Evolutionary conservation across 2,113 vertebrate genomes (phyloP).

Genomic region (Gadus macrocephalus): DNA sequence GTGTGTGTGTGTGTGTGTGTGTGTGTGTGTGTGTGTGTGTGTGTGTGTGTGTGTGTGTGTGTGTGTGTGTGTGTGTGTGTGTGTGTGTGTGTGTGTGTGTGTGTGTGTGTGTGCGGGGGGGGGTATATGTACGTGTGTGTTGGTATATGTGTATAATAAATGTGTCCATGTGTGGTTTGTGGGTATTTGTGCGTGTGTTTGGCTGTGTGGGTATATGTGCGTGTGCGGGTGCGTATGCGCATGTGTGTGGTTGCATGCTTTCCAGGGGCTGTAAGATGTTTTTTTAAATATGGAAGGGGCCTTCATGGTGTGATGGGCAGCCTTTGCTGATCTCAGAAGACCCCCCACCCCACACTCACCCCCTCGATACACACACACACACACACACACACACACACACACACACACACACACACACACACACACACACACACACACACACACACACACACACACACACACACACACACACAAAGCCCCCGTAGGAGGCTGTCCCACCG

Average conservation of each 20-base stretch:
- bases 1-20: too few relatives aligned
- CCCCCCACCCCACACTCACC: too few relatives aligned
- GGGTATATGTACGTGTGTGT: constrained; percentile 2
- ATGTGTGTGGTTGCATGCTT: background rate
- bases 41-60: too few relatives aligned
- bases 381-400: too few relatives aligned
- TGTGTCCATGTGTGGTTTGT: background rate
- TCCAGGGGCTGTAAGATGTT: background rate
- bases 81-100: too few relatives aligned
- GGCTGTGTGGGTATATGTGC: background rate
- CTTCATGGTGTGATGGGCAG: constrained; percentile 47
- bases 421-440: too few relatives aligned
- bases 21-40: too few relatives aligned
- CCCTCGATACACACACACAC: too few relatives aligned
- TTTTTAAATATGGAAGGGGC: constrained; percentile 35
- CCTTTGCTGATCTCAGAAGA: constrained; percentile 33
- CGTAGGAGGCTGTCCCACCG: constrained; percentile 2
- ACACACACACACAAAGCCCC: too few relatives aligned
- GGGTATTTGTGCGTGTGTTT: background rate
- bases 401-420: too few relatives aligned
- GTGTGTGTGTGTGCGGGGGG: background rate
- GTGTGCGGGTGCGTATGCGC: constrained; percentile 16
- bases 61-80: background rate
- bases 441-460: too few relatives aligned
- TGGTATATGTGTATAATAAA: background rate